These are phyloP conservation scores for Agrochola circellaris DNA, from an alignment of 2,888 invertebrate genomes.

Conservation along the genomic window DNA sequence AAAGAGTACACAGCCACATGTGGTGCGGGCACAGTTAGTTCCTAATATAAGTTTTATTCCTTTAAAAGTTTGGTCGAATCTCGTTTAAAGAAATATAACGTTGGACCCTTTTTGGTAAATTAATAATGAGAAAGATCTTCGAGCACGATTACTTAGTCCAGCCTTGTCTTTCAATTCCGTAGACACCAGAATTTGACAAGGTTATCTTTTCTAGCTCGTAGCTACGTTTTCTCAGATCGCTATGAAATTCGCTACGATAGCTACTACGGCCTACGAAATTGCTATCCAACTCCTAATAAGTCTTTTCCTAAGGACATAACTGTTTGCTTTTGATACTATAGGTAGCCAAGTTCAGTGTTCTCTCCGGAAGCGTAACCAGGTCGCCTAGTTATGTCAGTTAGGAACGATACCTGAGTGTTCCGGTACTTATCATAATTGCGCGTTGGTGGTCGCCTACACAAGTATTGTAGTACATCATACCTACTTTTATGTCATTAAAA, in stretches of 20 bases:
- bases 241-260: conserved; percentile 3
- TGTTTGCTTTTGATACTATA: neutral
- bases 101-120: neutral
- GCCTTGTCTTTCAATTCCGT: neutral
- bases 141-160: neutral
- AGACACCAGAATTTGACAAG: neutral
- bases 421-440: conserved; percentile 39
- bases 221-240: neutral
- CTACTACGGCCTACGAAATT: neutral
- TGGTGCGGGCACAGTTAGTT: neutral
- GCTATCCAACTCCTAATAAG: neutral
- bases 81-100: neutral
- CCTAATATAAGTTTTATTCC: neutral
- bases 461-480: neutral
- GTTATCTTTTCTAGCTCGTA: neutral
- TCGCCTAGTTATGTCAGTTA: conserved; percentile 10
- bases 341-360: conserved; percentile 1
- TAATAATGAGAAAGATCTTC: neutral
- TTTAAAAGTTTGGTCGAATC: neutral
- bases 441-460: conserved; percentile 21
- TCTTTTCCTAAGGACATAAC: neutral
- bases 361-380: conserved; percentile 19
- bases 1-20: neutral
- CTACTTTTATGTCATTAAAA: conserved; percentile 11
- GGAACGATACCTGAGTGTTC: conserved; percentile 13